Conservation (phyloP, 2,888 invertebrate species). For the Thereva unica region DNA sequence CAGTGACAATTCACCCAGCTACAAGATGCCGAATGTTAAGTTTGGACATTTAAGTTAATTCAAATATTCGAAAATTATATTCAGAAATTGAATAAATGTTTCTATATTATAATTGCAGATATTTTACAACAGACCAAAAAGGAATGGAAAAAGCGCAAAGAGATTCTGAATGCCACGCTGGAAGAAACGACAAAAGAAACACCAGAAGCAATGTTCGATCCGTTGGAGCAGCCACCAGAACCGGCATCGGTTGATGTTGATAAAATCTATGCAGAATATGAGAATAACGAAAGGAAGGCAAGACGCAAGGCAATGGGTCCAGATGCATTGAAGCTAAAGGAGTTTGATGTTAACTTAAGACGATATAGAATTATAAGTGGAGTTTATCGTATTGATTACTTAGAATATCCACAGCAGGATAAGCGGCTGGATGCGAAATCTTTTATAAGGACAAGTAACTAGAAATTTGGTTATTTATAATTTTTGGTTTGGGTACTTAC, state of each 20-base stretch:
- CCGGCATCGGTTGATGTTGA: conserved; percentile 54
- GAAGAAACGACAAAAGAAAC: conserved; percentile 52
- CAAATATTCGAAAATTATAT: neutral
- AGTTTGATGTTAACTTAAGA: conserved; percentile 72
- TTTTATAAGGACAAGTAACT: conserved; percentile 54
- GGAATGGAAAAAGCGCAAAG: conserved; percentile 58
- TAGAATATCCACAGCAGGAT: conserved; percentile 76
- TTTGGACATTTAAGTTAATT: conserved; percentile 49
- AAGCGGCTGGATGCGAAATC: conserved; percentile 53
- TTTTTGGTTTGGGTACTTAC: neutral
- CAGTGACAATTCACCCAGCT: conserved; percentile 59
- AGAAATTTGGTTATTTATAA: neutral
- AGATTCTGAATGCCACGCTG: conserved; percentile 54
- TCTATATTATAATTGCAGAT: conserved; percentile 44
- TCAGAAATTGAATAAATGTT: no score
- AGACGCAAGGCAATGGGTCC: conserved; percentile 53
- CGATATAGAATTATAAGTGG: conserved; percentile 78
- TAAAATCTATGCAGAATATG: conserved; percentile 56
- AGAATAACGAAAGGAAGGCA: conserved; percentile 54
- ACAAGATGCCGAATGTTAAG: conserved; percentile 47
- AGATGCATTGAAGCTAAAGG: conserved; percentile 55
- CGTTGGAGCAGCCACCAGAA: conserved; percentile 47
- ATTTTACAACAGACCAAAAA: conserved; percentile 54
- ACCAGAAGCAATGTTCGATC: conserved; percentile 44
- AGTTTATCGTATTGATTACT: conserved; percentile 71